A percentile compares a stretch with the other conserved stretches of the same genome.
phyloP scores from a whole-genome alignment of 2,888 invertebrate species.

The Melanotus villosus region DNA sequence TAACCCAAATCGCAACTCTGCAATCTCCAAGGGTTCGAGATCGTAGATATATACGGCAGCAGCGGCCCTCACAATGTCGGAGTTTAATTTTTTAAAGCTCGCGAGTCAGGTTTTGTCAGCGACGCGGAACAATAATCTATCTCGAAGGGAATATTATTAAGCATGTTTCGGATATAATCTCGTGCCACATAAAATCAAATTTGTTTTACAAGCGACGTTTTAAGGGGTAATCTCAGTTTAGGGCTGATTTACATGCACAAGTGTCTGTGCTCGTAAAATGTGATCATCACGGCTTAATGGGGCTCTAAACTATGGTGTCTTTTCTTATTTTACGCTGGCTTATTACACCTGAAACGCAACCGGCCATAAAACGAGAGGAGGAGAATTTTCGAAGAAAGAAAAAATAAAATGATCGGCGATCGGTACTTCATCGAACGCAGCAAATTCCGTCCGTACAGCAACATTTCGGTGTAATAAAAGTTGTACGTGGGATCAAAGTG shows the following conservation, averaged over 20 bases:
- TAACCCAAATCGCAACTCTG: slow-evolving; percentile 46
- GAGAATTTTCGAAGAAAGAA: neutral
- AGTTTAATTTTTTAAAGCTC: slow-evolving; percentile 30
- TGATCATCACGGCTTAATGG: slow-evolving; percentile 32
- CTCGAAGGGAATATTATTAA: slow-evolving; percentile 25
- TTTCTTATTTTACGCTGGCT: slow-evolving; percentile 13
- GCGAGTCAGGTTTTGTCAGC: slow-evolving; percentile 17
- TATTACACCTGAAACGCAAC: slow-evolving; percentile 24
- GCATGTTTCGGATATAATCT: slow-evolving; percentile 28
- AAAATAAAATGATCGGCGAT: slow-evolving; percentile 4
- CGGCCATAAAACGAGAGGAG: neutral
- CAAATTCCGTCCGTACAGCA: neutral
- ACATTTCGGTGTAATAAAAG: slow-evolving; percentile 21
- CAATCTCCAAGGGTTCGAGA: slow-evolving; percentile 40
- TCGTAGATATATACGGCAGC: slow-evolving; percentile 27
- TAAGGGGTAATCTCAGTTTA: slow-evolving; percentile 32
- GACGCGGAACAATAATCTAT: slow-evolving; percentile 23
- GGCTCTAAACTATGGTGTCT: slow-evolving; percentile 25
- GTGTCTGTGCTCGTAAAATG: slow-evolving; percentile 27
- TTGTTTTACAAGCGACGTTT: slow-evolving; percentile 28
- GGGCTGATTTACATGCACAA: slow-evolving; percentile 32
- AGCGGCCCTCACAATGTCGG: neutral
- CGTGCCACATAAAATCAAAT: slow-evolving; percentile 24
- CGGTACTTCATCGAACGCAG: neutral
- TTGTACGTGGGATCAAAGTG: slow-evolving; percentile 23